Evolutionary conservation across 2,113 vertebrate species (phyloP), one percentile per base, ranked within the genome.

Genomic region (Melierax canorus): DNA sequence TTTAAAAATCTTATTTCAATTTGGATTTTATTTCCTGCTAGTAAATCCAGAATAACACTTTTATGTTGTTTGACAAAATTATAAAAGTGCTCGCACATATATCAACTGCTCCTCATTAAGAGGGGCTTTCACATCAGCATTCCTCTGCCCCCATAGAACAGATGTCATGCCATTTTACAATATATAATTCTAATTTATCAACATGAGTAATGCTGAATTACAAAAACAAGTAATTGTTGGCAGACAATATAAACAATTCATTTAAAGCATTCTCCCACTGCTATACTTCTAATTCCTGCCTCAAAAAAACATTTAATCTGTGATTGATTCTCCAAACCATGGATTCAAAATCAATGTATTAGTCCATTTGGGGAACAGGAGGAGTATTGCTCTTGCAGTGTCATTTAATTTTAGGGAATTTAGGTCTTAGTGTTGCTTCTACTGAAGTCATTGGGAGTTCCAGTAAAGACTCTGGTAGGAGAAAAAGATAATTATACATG

Each of bases 11-110:
- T 90, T 93, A 74, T 93, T 94, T 92, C 64, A 74, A 86, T 96
- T 86, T 74, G 56, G 38, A 63, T 86, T 97, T 93, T 90, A 93
- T 84, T 84, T 91, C 83, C 72, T 84, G 26, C 15, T 81, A 84
- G 43, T 94, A 96, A 94, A 94, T 94, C 46, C 43, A 93, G 75
- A 90, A 83, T 50, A 95, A 93, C 77, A 90, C 14, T 95, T 95
- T 82, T 68, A 94, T 73, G 62, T 39, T 74, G 45, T 74, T 96
- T 93, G 90, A 93, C 48, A 87, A 85, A 94, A 75, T 82, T 59
- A 84, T 88, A 94, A 84, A 95, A 84, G 16, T 77, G 32, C 21
- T 67, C 0, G 2, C 56, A 86, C 41, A n/a, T 50, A 23, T 46
- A 96, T 96, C 75, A 92, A 43, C 39, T 36, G 22, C 45, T 78